Percentiles rank a stretch among this genome's conserved stretches.
Conservation (phyloP, 2,797 vertebrate genomes). For the Gymnodraco acuticeps region DNA sequence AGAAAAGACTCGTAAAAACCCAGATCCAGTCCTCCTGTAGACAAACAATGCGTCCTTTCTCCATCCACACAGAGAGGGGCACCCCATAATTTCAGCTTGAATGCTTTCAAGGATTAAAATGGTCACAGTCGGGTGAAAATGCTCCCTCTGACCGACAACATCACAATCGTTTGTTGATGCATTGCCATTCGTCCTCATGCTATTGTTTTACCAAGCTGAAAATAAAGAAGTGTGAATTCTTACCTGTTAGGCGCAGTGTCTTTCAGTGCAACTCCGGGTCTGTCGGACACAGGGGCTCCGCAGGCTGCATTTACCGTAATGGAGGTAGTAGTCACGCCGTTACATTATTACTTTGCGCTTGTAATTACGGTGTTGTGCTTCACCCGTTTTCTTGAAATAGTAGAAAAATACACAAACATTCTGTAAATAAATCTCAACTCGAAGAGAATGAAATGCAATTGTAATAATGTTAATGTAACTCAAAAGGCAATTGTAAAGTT, state of each 20-base stretch:
- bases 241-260: conserved; percentile 84
- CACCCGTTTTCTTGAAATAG: neutral
- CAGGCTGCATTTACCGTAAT: conserved; percentile 81
- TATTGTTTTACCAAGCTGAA: neutral
- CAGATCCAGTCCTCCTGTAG: conserved; percentile 40
- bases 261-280: conserved; percentile 78
- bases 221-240: conserved; percentile 36
- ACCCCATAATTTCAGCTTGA: conserved; percentile 68
- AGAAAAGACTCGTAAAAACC: conserved; percentile 33
- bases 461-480: too few relatives aligned
- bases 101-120: conserved; percentile 29
- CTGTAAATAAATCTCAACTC: neutral
- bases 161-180: neutral
- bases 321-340: neutral
- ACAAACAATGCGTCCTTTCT: conserved; percentile 81
- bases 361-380: conserved; percentile 52
- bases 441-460: neutral
- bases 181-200: neutral
- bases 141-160: neutral
- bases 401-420: neutral
- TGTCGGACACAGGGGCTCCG: conserved; percentile 68
- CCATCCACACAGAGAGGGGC: conserved; percentile 54
- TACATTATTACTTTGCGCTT: neutral
- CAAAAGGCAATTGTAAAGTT: too few relatives aligned
- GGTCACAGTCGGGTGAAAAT: neutral